Base-by-base conservation (phyloP, 2,888 invertebrate genomes). In the Thymelicus lineola region DNA sequence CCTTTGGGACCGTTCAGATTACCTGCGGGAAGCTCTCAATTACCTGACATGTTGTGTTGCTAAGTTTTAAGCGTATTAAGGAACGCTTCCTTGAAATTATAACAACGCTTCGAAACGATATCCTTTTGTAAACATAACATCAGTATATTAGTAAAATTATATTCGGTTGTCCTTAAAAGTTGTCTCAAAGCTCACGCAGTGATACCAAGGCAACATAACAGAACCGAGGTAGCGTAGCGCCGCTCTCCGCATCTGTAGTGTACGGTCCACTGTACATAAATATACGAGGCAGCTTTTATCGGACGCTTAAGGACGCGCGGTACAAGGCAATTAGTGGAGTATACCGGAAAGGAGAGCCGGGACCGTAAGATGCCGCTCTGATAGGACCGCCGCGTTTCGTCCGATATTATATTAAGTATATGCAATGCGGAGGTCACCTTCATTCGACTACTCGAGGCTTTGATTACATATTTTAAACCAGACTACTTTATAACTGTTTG, bases 21-120 rank as follows among this genome's bases (percentile, higher is more conserved):
- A 70, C 71, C 75, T 72, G 65, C 48, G 72, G 72, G 74, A 72
- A 75, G 66, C 64, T 62, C 20, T 71, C 70, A 70, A 74, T 74
- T 71, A 72, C 58, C 48, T 15, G 57, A 62, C 42, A 59, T 68
- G 60, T 67, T 72, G 53, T 68, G 58, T 67, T 72, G 20, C 20
- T 66, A 67, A 58, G 50, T 63, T 58, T 48, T 63, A 68, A 67
- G 65, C 63, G 50, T 64, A 36, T 50, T 65, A 50, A 48, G 53
- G 66, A 69, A 28, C 5, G 28, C 28, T 28, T 28, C 42, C 42
- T 4, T 4, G 42, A 42, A 10, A 9, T 38, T 38, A 7, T 7
- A 7, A 38, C 7, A 3, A 10, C 42, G 12, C 12, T 42, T 1
- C 1, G 42, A 42, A 42, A 28, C 28, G 28, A 28, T 28, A 5